Evolutionary conservation across 2,113 vertebrate genomes (phyloP).

Genomic region (Zingel zingel): DNA sequence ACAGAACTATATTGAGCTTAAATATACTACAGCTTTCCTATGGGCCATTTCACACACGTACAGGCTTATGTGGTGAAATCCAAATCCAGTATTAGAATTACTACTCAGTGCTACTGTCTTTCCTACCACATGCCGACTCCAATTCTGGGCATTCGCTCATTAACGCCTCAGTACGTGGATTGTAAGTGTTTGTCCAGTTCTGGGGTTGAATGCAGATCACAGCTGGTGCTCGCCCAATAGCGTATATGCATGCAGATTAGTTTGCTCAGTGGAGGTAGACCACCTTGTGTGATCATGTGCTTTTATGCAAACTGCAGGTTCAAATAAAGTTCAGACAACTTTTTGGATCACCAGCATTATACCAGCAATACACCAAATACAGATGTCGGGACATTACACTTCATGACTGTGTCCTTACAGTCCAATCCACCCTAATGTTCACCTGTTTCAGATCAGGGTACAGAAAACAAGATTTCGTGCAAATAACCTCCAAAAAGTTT

Average conservation of each 20-base stretch:
- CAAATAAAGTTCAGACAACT: conserved; percentile 53
- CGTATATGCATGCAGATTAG: conserved; percentile 41
- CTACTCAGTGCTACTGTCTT: neutral
- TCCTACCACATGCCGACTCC: neutral
- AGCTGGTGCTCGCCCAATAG: conserved; percentile 39
- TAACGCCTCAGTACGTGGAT: conserved; percentile 31
- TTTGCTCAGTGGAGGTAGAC: conserved; percentile 33
- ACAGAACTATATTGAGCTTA: neutral
- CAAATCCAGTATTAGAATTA: neutral
- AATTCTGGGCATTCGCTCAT: conserved; percentile 11
- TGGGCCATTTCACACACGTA: neutral
- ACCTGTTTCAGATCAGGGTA: neutral
- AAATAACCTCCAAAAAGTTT: neutral
- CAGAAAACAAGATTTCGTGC: neutral
- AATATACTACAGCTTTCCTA: neutral
- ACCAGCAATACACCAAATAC: neutral
- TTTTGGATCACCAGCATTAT: neutral
- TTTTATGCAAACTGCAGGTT: conserved; percentile 47
- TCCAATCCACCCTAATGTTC: too few relatives aligned
- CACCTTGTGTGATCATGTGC: conserved; percentile 29
- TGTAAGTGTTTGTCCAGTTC: neutral
- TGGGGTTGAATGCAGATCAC: conserved; percentile 28
- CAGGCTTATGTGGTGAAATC: neutral
- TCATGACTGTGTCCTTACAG: neutral
- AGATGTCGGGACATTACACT: neutral